Evolutionary conservation across 2,888 invertebrate genomes (phyloP).

Genomic region (Scaptomyza tumidula): DNA sequence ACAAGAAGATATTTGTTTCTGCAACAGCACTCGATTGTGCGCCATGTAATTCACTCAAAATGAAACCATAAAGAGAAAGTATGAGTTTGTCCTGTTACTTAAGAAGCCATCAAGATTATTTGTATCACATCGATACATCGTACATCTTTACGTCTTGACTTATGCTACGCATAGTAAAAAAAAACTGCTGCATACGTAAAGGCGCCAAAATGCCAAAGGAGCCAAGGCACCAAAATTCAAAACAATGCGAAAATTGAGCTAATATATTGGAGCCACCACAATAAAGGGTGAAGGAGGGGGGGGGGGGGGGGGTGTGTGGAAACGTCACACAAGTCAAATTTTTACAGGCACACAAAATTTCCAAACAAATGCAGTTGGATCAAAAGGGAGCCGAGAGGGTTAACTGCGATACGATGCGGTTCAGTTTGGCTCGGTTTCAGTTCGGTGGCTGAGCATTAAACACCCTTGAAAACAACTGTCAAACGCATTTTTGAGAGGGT

Average conservation of each 20-base stretch:
- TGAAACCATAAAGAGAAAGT: slow-evolving; percentile 49
- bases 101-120: slow-evolving; percentile 20
- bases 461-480: slow-evolving; percentile 82
- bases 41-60: slow-evolving; percentile 51
- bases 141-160: slow-evolving; percentile 1
- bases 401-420: slow-evolving; percentile 11
- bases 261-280: background rate
- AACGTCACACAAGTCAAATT: background rate
- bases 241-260: slow-evolving; percentile 32
- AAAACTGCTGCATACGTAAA: slow-evolving; percentile 64
- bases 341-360: slow-evolving; percentile 10
- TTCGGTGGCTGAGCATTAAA: slow-evolving; percentile 58
- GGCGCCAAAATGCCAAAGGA: slow-evolving; percentile 46
- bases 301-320: too few relatives aligned
- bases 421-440: slow-evolving; percentile 15
- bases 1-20: slow-evolving; percentile 46
- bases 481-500: slow-evolving; percentile 73
- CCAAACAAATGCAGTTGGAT: slow-evolving; percentile 23
- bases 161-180: slow-evolving; percentile 5
- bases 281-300: too few relatives aligned
- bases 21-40: too few relatives aligned
- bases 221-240: slow-evolving; percentile 23
- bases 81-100: slow-evolving; percentile 29
- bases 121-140: slow-evolving; percentile 20
- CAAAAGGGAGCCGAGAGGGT: background rate